phyloP scores from a whole-genome alignment of 2,113 vertebrate genomes.

The Lophochroa leadbeateri region DNA sequence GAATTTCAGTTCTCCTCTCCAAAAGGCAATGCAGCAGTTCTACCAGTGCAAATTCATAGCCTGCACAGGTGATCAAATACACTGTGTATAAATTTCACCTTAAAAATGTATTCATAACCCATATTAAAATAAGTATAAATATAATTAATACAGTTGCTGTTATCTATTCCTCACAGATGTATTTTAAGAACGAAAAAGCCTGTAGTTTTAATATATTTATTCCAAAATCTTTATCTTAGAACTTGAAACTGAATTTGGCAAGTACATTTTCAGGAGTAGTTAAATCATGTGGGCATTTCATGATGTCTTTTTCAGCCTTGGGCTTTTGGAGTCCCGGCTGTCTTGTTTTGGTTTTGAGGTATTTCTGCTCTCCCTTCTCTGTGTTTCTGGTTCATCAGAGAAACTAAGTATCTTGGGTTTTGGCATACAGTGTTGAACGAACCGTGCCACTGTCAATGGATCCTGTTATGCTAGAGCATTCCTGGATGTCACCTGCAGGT shows the following conservation, averaged over 20 bases:
- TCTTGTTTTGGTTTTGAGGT: neutral
- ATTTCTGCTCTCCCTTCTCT: neutral
- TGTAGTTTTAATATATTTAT: neutral
- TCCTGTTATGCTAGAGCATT: neutral
- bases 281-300: neutral
- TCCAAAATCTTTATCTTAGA: neutral
- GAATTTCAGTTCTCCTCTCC: neutral
- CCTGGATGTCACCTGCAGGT: neutral
- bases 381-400: neutral
- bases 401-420: neutral
- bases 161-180: neutral
- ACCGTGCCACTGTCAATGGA: accelerated
- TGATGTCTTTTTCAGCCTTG: neutral
- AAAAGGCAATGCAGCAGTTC: neutral
- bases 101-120: neutral
- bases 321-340: neutral
- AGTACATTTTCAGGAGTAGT: neutral
- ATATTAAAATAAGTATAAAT: neutral
- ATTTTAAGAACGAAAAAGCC: neutral
- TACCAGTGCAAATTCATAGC: neutral
- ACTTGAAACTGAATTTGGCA: neutral
- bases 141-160: neutral
- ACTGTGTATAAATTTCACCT: neutral
- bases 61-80: neutral
- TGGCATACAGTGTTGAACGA: neutral